A percentile compares a stretch with the other conserved stretches of the same genome.
These are phyloP conservation scores for Polyploca ridens DNA, from an alignment of 2,888 invertebrate species.

Conservation along the genomic window DNA sequence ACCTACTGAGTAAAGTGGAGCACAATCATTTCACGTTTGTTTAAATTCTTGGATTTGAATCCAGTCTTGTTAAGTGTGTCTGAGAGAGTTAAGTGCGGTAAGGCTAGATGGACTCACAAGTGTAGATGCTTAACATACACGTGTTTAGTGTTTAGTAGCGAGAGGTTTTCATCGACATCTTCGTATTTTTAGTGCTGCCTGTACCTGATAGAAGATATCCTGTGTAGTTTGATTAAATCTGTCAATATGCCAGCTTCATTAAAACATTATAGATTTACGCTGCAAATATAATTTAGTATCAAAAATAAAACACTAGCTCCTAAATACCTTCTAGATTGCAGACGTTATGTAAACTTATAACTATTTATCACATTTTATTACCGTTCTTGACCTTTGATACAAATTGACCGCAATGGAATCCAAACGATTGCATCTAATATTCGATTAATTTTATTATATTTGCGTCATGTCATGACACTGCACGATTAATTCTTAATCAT, in stretches of 20 bases:
- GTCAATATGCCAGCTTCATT: background rate
- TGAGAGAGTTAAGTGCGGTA: no score
- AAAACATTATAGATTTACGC: background rate
- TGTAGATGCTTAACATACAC: no score
- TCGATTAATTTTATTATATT: background rate
- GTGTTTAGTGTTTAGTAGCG: no score
- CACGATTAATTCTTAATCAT: background rate
- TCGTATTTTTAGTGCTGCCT: no score
- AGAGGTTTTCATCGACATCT: no score
- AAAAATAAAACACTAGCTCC: background rate
- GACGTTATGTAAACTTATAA: background rate
- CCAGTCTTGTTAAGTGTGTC: no score
- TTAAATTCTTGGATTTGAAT: background rate
- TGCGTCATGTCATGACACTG: conserved; percentile 8
- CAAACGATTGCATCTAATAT: conserved; percentile 15
- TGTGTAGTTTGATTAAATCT: background rate
- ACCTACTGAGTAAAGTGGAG: conserved; percentile 2
- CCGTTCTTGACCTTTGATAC: conserved; percentile 14
- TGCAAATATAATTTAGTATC: background rate
- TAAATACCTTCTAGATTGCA: no score
- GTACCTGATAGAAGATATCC: no score
- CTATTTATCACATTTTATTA: conserved; percentile 15
- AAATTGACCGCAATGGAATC: conserved; percentile 15
- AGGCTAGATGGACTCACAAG: no score
- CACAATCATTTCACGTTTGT: background rate